phyloP scores from a whole-genome alignment of 2,888 invertebrate genomes.

The Leptopilina syphax region DNA sequence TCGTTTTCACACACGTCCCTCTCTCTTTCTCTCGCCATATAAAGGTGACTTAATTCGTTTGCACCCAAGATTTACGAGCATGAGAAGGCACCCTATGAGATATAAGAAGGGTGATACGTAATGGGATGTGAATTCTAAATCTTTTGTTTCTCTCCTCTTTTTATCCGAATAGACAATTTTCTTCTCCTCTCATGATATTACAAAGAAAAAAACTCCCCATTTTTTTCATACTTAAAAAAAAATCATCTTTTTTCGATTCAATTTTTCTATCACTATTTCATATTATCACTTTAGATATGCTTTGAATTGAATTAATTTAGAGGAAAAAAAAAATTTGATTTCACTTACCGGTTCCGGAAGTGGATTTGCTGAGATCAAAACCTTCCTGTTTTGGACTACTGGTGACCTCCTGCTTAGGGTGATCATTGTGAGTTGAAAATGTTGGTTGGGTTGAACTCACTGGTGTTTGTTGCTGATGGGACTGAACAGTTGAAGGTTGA shows the following conservation, averaged over 20 bases:
- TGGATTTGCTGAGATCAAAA: constrained; percentile 80
- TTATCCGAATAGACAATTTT: too few relatives aligned
- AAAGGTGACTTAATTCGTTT: constrained; percentile 63
- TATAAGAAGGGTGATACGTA: constrained; percentile 46
- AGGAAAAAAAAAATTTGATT: neutral
- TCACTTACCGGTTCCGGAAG: constrained; percentile 82
- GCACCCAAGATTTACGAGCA: constrained; percentile 59
- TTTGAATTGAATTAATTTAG: too few relatives aligned
- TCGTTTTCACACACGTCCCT: constrained; percentile 55
- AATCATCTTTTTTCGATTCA: too few relatives aligned
- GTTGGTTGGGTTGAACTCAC: constrained; percentile 61
- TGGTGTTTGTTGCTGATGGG: constrained; percentile 54
- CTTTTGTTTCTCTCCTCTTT: too few relatives aligned
- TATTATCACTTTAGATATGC: too few relatives aligned
- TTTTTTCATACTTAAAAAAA: too few relatives aligned
- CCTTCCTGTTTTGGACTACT: constrained; percentile 82
- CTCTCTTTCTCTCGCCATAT: constrained; percentile 14
- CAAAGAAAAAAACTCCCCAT: neutral
- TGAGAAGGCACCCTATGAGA: constrained; percentile 47
- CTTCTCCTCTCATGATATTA: too few relatives aligned
- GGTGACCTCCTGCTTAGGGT: constrained; percentile 71
- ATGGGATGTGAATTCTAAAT: constrained; percentile 51
- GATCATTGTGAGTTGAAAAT: constrained; percentile 71
- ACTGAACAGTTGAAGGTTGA: constrained; percentile 77
- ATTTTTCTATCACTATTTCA: too few relatives aligned